phyloP scores from a whole-genome alignment of 1,140 invertebrate species.

The Drosophila willistoni region DNA sequence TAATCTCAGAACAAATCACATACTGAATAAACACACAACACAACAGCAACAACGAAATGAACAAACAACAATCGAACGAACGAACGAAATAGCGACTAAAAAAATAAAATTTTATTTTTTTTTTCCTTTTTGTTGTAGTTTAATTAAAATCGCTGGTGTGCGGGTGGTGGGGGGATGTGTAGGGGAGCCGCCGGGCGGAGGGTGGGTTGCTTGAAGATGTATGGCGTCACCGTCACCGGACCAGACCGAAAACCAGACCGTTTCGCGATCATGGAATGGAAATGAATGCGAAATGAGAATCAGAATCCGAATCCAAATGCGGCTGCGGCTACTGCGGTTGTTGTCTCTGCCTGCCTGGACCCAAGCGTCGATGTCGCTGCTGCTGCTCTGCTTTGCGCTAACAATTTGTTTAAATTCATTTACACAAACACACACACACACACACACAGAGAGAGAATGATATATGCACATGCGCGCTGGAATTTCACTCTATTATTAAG shows the following conservation, averaged over 20 bases:
- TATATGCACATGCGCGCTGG: conserved; percentile 29
- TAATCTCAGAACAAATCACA: conserved; percentile 32
- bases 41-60: background rate
- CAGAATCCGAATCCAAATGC: conserved; percentile 14
- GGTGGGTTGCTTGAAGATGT: background rate
- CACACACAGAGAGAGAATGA: background rate
- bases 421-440: conserved; percentile 44
- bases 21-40: conserved; percentile 23
- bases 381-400: conserved; percentile 34
- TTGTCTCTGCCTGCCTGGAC: conserved; percentile 13
- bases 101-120: conserved; percentile 1
- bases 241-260: conserved; percentile 9
- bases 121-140: background rate
- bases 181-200: background rate
- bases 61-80: background rate
- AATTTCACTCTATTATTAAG: conserved; percentile 73
- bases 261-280: conserved; percentile 31
- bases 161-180: background rate
- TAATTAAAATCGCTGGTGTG: background rate
- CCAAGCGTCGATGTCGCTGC: background rate
- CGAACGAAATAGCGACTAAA: background rate
- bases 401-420: conserved; percentile 62
- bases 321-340: conserved; percentile 12
- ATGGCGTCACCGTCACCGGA: background rate
- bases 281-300: conserved; percentile 39